phyloP scores from a whole-genome alignment of 2,113 vertebrate genomes.

The Uropsilus gracilis region DNA sequence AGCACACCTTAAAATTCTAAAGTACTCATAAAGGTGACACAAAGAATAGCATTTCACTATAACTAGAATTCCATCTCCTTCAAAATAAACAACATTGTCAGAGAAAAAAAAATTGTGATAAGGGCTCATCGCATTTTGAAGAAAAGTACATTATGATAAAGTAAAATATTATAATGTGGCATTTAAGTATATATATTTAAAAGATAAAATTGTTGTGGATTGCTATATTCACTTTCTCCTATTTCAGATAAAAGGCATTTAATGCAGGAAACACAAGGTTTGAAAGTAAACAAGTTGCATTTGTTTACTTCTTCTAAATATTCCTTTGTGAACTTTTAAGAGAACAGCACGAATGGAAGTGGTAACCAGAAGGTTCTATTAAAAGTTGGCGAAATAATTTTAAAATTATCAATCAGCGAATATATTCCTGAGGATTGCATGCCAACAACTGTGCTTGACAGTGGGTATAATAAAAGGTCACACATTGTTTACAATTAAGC shows the following conservation, averaged over 20 bases:
- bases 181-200: no score
- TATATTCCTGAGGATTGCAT: not conserved
- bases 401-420: not conserved
- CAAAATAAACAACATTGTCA: conserved; percentile 13
- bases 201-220: not conserved
- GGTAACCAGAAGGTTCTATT: not conserved
- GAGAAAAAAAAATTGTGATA: no score
- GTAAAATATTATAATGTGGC: no score
- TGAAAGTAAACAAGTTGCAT: no score
- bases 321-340: not conserved
- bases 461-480: no score
- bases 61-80: not conserved
- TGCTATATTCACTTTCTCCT: not conserved
- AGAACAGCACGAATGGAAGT: not conserved
- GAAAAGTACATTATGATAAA: no score
- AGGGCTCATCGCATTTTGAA: no score
- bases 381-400: not conserved
- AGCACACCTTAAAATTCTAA: not conserved
- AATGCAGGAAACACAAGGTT: not conserved
- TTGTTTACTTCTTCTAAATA: not conserved
- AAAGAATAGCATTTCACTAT: not conserved
- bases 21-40: no score
- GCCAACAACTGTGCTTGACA: no score
- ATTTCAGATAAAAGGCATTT: no score
- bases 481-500: no score